phyloP scores from a whole-genome alignment of 2,888 invertebrate genomes.

The Lithophane semibrunnea region DNA sequence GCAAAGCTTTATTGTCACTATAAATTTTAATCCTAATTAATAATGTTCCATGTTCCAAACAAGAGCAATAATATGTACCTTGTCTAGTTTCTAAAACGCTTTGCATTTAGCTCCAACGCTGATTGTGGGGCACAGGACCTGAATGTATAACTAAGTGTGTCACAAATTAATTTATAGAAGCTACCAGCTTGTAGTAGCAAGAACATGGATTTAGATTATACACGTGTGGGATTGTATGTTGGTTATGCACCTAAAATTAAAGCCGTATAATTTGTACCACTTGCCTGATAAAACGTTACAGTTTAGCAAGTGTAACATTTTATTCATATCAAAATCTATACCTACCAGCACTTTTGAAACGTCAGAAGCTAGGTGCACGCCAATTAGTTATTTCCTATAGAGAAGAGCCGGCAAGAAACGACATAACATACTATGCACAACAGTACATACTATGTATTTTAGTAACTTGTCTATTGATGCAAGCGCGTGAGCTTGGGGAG shows the following conservation, averaged over 20 bases:
- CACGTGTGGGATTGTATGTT: conserved; percentile 1
- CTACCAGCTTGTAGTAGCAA: conserved; percentile 27
- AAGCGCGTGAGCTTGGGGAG: background rate
- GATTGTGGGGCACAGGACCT: conserved; percentile 41
- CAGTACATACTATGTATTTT: too few species aligned
- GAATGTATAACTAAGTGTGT: conserved; percentile 59
- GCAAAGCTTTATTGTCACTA: background rate
- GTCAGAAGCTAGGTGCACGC: too few species aligned
- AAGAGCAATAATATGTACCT: conserved; percentile 19
- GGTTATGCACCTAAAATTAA: background rate
- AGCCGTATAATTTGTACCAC: background rate
- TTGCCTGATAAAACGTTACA: background rate
- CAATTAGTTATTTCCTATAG: too few species aligned
- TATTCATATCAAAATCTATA: too few species aligned
- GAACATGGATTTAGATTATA: conserved; percentile 29
- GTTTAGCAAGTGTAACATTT: background rate
- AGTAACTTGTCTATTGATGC: background rate
- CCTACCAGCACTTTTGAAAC: too few species aligned
- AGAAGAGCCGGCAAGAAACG: too few species aligned
- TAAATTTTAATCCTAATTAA: conserved; percentile 10
- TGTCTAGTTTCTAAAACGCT: conserved; percentile 49
- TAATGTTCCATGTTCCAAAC: conserved; percentile 25
- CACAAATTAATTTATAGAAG: conserved; percentile 49
- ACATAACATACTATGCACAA: too few species aligned
- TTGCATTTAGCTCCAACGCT: conserved; percentile 50